phyloP scores from a whole-genome alignment of 2,888 invertebrate species.

The Spatulosminthurus flaviceps region DNA sequence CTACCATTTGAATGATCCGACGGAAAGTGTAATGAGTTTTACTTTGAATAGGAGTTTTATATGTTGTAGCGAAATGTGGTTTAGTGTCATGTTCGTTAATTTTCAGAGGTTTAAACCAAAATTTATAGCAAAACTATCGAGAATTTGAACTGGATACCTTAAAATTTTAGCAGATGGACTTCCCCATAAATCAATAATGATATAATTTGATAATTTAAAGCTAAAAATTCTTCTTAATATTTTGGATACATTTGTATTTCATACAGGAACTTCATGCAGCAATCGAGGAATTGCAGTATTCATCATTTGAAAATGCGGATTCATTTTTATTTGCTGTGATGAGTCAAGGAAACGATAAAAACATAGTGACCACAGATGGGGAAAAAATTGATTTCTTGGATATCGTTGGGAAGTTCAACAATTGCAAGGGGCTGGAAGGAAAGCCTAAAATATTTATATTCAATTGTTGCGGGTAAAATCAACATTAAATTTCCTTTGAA shows the following conservation, averaged over 20 bases:
- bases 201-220: too few species aligned
- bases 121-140: too few species aligned
- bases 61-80: too few species aligned
- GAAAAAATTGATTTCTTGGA: conserved; percentile 16
- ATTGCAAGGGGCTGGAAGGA: conserved; percentile 68
- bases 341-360: conserved; percentile 50
- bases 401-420: conserved; percentile 72
- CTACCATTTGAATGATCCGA: background rate
- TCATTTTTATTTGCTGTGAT: conserved; percentile 44
- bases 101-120: too few species aligned
- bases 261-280: conserved; percentile 12
- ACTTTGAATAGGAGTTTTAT: too few species aligned
- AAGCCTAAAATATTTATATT: conserved; percentile 80
- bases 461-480: conserved; percentile 74
- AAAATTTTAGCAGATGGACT: background rate
- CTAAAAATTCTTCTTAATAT: background rate
- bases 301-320: conserved; percentile 20
- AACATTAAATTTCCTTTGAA: too few species aligned
- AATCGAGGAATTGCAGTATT: background rate
- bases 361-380: conserved; percentile 40
- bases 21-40: background rate
- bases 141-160: too few species aligned
- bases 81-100: too few species aligned
- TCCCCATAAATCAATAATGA: background rate
- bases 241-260: too few species aligned